A percentile compares a stretch with the other conserved stretches of the same genome.
Evolutionary conservation across 2,797 vertebrate species (phyloP).

Genomic region (Novumbra hubbsi): DNA sequence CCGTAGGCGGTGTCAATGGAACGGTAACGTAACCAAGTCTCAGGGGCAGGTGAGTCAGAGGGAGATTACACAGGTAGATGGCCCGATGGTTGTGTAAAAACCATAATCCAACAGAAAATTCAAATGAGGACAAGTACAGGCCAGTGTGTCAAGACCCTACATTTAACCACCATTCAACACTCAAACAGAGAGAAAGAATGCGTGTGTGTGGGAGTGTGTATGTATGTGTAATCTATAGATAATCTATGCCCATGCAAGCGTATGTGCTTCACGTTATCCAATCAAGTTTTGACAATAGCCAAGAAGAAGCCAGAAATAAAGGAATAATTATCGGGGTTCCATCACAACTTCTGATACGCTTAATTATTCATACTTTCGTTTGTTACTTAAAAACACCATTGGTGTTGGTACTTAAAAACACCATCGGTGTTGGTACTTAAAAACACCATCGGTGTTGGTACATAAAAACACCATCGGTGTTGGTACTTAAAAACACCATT

Average conservation of each 20-base stretch:
- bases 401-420: too few species aligned
- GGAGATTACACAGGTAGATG: neutral
- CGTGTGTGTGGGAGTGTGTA: neutral
- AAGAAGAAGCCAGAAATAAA: neutral
- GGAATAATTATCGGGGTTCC: neutral
- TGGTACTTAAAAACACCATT: too few species aligned
- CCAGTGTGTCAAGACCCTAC: neutral
- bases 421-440: too few species aligned
- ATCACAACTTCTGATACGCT: neutral
- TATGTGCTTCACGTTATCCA: neutral
- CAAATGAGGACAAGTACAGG: neutral
- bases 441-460: too few species aligned
- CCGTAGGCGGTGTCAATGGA: neutral
- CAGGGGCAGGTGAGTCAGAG: neutral
- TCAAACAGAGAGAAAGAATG: neutral
- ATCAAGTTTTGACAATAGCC: neutral
- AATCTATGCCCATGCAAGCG: neutral
- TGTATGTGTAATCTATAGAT: neutral
- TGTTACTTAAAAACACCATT: too few species aligned
- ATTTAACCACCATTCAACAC: neutral
- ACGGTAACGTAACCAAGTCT: neutral
- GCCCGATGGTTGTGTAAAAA: neutral
- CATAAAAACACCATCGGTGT: too few species aligned
- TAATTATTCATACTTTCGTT: neutral
- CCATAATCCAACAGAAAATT: neutral